These are phyloP conservation scores for Meteorus sp. DNA, from an alignment of 1,140 invertebrate species.

Conservation along the genomic window DNA sequence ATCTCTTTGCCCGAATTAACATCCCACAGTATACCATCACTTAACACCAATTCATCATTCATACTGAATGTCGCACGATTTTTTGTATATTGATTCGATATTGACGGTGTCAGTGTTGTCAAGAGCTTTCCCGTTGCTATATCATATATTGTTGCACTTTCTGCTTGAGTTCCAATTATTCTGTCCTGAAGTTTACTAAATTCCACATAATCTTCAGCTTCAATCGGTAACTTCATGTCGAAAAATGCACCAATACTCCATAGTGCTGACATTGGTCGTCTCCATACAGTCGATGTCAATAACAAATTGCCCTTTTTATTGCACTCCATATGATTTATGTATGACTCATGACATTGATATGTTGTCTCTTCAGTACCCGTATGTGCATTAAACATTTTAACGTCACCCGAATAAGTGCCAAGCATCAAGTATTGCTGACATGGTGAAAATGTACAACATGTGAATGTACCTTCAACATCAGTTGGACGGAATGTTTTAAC, in stretches of 20 bases:
- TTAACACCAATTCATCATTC: constrained; percentile 88
- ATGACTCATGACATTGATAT: constrained; percentile 81
- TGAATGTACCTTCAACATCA: constrained; percentile 79
- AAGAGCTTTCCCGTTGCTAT: constrained; percentile 78
- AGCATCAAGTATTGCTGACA: constrained; percentile 80
- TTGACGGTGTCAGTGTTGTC: constrained; percentile 72
- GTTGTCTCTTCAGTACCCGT: constrained; percentile 77
- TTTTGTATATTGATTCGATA: constrained; percentile 90
- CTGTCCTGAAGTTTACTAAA: constrained; percentile 90
- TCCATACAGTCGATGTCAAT: constrained; percentile 84
- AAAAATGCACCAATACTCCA: constrained; percentile 80
- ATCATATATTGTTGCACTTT: constrained; percentile 85
- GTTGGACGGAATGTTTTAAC: constrained; percentile 76
- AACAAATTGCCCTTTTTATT: constrained; percentile 75
- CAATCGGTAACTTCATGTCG: constrained; percentile 72
- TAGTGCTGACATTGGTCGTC: constrained; percentile 78
- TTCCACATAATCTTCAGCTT: constrained; percentile 87
- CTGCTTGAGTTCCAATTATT: constrained; percentile 80
- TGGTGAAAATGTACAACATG: constrained; percentile 77
- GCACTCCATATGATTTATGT: constrained; percentile 77
- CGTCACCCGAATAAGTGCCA: constrained; percentile 85
- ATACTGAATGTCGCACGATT: constrained; percentile 94
- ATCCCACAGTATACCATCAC: constrained; percentile 96
- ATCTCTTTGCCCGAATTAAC: constrained; percentile 83
- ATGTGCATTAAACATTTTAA: constrained; percentile 83